Conservation (phyloP, 2,113 vertebrate species). For the Tetrao urogallus region DNA sequence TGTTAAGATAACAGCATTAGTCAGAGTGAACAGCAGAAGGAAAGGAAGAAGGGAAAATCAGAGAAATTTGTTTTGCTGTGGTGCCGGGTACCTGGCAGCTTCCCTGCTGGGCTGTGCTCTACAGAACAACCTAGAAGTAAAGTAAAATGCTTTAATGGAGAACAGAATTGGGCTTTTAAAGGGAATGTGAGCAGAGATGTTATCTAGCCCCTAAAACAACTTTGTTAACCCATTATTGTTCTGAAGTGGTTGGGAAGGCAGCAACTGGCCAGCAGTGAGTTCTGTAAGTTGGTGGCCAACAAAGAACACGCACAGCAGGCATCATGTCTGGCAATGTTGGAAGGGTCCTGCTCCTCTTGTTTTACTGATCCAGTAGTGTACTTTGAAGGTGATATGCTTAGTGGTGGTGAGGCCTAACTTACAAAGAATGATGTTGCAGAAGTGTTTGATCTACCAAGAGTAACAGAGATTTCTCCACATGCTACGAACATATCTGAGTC, state of each 20-base stretch:
- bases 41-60: neutral
- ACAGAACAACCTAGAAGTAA: neutral
- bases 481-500: rapidly evolving
- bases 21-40: neutral
- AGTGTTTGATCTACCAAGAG: neutral
- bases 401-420: neutral
- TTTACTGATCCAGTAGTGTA: neutral
- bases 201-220: neutral
- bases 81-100: neutral
- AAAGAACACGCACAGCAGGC: rapidly evolving
- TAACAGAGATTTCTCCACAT: neutral
- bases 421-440: neutral
- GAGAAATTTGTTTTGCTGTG: neutral
- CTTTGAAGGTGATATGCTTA: neutral
- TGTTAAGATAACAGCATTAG: neutral
- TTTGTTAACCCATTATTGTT: neutral
- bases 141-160: neutral
- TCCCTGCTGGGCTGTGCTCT: neutral
- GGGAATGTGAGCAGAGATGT: neutral
- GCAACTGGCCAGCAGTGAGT: neutral
- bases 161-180: neutral
- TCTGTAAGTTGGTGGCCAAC: neutral
- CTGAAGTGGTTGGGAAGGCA: neutral
- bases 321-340: neutral
- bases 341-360: neutral